Percentiles rank a stretch among this genome's conserved stretches.
Conservation (phyloP, 2,113 vertebrate species). For the Rhabdomys dilectus region DNA sequence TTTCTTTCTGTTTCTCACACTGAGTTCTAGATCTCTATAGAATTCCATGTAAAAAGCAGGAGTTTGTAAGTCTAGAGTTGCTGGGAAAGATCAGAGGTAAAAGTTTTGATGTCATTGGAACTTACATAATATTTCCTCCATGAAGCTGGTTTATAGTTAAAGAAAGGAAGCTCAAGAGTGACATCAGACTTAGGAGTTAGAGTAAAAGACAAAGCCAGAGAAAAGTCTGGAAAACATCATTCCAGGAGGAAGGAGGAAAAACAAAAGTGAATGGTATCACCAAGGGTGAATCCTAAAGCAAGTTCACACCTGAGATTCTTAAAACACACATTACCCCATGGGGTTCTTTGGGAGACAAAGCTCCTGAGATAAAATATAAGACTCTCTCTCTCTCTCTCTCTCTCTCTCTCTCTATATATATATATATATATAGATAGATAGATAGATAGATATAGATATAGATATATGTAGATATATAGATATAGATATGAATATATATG, state of each 20-base stretch:
- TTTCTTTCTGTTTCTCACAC: neutral
- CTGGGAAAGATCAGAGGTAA: neutral
- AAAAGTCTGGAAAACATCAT: neutral
- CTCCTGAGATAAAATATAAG: conserved; percentile 45
- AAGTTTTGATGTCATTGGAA: neutral
- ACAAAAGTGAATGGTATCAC: neutral
- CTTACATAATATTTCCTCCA: neutral
- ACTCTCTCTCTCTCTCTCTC: too few relatives aligned
- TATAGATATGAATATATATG: too few relatives aligned
- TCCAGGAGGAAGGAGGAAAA: neutral
- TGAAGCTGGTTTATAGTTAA: neutral
- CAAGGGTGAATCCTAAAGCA: neutral
- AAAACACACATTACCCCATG: neutral
- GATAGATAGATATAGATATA: too few relatives aligned
- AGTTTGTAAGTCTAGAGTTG: neutral
- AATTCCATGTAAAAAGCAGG: neutral
- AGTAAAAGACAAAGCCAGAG: neutral
- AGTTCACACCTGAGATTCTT: conserved; percentile 1
- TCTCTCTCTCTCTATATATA: too few relatives aligned
- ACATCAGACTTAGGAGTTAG: neutral
- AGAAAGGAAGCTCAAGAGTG: neutral
- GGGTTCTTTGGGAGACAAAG: conserved; percentile 48
- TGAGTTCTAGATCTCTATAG: neutral
- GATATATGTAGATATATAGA: too few relatives aligned
- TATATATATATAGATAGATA: too few relatives aligned